These are phyloP conservation scores for Harpalus rubripes DNA, from an alignment of 2,888 invertebrate genomes.

Conservation along the genomic window DNA sequence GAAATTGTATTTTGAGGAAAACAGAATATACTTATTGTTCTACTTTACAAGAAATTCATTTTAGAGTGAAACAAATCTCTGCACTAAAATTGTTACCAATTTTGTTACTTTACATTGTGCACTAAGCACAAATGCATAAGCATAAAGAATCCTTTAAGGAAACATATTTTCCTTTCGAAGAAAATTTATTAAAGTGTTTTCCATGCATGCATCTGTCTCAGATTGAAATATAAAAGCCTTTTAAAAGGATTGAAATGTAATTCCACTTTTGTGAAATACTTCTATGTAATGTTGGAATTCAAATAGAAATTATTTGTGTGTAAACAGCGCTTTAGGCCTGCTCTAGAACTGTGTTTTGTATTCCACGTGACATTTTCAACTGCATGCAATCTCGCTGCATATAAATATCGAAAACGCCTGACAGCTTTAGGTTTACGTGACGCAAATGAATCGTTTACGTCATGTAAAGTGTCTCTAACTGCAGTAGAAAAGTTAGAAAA, in stretches of 20 bases:
- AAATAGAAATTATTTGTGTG: neutral
- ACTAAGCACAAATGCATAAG: too few species aligned
- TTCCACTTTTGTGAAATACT: too few species aligned
- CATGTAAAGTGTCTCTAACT: slow-evolving; percentile 16
- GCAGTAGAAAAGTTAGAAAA: neutral
- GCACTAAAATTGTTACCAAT: neutral
- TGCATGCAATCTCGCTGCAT: slow-evolving; percentile 39
- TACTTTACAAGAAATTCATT: neutral
- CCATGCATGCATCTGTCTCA: too few species aligned
- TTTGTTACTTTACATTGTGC: neutral
- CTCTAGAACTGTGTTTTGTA: slow-evolving; percentile 20
- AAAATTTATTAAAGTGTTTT: too few species aligned
- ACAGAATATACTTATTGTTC: neutral
- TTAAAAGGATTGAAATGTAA: too few species aligned
- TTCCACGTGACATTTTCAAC: slow-evolving; percentile 18
- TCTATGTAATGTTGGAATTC: neutral
- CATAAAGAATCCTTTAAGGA: too few species aligned
- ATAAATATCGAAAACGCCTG: slow-evolving; percentile 28
- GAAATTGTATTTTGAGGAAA: neutral
- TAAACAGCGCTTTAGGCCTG: neutral
- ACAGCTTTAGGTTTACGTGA: slow-evolving; percentile 48
- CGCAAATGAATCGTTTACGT: slow-evolving; percentile 18
- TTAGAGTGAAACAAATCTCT: neutral
- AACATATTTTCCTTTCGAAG: too few species aligned
- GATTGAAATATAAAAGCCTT: too few species aligned